phyloP scores from a whole-genome alignment of 2,888 invertebrate species.

The Caenorhabditis macrosperma region DNA sequence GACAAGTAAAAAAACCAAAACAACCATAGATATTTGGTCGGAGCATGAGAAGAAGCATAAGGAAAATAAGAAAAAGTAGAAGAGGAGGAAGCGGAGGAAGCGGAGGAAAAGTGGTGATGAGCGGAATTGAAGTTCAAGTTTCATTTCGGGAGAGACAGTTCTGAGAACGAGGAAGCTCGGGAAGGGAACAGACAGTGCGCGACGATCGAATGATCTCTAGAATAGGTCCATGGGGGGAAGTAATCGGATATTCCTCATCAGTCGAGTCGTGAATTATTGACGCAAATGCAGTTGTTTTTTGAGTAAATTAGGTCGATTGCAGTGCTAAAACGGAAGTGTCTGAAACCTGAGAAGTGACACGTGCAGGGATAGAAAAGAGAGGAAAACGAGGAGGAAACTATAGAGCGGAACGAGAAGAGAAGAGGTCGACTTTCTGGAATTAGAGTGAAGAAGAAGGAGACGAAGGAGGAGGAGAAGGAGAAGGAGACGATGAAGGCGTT shows the following conservation, averaged over 20 bases:
- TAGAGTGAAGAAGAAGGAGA: conserved; percentile 14
- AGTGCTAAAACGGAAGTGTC: conserved; percentile 5
- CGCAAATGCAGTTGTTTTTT: not conserved
- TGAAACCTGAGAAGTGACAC: conserved; percentile 8
- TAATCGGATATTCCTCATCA: not conserved
- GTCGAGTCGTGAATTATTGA: not conserved
- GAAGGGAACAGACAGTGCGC: not conserved
- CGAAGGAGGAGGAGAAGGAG: not conserved
- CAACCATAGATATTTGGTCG: conserved; percentile 34
- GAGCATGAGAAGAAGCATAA: conserved; percentile 16
- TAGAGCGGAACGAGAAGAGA: not conserved
- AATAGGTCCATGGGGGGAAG: not conserved
- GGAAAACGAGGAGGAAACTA: not conserved
- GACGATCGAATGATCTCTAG: not conserved
- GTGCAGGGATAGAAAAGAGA: not conserved
- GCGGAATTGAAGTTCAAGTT: not conserved
- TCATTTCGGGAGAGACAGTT: not conserved
- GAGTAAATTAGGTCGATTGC: not conserved
- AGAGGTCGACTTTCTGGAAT: conserved; percentile 54
- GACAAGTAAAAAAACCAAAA: conserved; percentile 22
- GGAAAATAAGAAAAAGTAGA: conserved; percentile 3
- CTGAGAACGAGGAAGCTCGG: not conserved
- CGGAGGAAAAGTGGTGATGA: too few relatives aligned
- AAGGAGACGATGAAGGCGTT: conserved; percentile 10
- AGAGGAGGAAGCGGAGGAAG: not conserved